These are phyloP conservation scores for Psettodes erumei DNA, from an alignment of 2,113 vertebrate genomes.

Conservation along the genomic window DNA sequence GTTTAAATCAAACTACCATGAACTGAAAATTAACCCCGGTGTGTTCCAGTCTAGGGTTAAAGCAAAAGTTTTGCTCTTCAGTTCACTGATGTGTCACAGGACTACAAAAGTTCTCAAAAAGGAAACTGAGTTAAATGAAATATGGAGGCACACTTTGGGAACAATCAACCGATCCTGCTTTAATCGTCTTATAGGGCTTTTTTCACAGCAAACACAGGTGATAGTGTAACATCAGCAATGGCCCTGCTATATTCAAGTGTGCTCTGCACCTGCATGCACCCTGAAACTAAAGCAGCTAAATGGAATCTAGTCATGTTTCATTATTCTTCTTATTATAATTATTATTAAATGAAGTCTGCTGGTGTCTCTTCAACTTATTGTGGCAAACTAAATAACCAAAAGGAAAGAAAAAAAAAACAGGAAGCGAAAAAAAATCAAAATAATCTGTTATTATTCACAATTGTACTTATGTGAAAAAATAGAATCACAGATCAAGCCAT, in stretches of 20 bases:
- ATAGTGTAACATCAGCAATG: too few relatives aligned
- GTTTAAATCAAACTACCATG: neutral
- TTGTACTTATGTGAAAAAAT: neutral
- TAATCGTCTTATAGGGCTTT: neutral
- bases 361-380: too few relatives aligned
- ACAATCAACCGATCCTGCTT: neutral
- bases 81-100: neutral
- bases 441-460: neutral
- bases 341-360: too few relatives aligned
- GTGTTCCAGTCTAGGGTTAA: neutral
- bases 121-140: neutral
- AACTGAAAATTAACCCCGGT: neutral
- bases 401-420: neutral
- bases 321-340: too few relatives aligned
- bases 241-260: neutral
- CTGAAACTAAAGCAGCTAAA: neutral
- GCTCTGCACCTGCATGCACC: neutral
- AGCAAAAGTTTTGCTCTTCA: neutral
- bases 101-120: neutral
- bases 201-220: neutral
- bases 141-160: neutral
- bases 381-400: too few relatives aligned
- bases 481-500: neutral
- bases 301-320: too few relatives aligned
- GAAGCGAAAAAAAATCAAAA: neutral